phyloP scores from a whole-genome alignment of 2,113 vertebrate species.

The Myotis lucifugus region DNA sequence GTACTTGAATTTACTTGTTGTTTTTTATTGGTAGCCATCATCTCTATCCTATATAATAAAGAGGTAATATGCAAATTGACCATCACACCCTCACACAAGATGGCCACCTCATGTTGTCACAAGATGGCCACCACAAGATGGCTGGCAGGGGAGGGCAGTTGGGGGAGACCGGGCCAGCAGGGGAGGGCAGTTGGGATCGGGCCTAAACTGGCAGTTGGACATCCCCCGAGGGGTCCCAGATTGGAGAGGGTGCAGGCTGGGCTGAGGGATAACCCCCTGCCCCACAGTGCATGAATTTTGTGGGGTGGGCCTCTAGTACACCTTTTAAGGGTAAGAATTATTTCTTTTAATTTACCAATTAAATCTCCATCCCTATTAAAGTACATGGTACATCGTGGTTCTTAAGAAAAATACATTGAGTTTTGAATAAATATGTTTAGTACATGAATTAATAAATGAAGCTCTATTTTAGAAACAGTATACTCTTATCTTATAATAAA shows the following conservation, averaged over 20 bases:
- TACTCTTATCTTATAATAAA: not conserved
- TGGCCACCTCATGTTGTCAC: no score
- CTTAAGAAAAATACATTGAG: not conserved
- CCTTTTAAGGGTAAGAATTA: not conserved
- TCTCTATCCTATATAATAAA: not conserved
- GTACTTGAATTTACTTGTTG: not conserved
- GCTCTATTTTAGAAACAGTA: not conserved
- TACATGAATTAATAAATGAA: conserved; percentile 38
- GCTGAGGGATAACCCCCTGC: no score
- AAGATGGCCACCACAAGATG: no score
- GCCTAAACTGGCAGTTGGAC: no score
- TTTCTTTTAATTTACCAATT: not conserved
- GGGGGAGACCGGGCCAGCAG: no score
- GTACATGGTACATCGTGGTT: not conserved
- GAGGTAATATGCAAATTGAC: no score
- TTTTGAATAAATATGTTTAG: not conserved
- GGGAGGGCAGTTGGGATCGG: no score
- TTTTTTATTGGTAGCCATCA: not conserved
- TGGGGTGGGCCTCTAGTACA: not conserved
- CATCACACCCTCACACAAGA: no score
- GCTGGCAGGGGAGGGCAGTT: no score
- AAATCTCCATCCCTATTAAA: not conserved
- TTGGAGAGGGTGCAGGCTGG: no score
- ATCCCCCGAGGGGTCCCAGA: no score
- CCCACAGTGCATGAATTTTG: no score